Percentiles rank a stretch among this genome's conserved stretches.
These are phyloP conservation scores for Tipula vernalis DNA, from an alignment of 2,888 invertebrate species.

Conservation along the genomic window DNA sequence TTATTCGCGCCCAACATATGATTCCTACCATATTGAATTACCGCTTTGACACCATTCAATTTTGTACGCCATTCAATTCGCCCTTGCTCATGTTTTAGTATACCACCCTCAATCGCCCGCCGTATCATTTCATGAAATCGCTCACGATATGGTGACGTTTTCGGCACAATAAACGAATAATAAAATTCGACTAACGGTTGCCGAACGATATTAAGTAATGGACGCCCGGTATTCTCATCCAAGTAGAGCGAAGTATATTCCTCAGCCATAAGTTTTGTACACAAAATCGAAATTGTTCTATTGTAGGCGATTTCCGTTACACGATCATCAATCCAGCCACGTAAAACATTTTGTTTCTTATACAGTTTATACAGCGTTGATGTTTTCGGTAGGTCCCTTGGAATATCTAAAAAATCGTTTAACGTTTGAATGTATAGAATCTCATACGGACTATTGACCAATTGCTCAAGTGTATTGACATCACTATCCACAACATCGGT, in stretches of 20 bases:
- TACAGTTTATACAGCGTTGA: too few relatives aligned
- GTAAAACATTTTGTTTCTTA: too few relatives aligned
- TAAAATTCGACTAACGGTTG: background rate
- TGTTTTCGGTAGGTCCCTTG: too few relatives aligned
- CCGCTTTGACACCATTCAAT: background rate
- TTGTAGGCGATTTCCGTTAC: background rate
- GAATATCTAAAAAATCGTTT: too few relatives aligned
- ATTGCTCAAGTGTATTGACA: too few relatives aligned
- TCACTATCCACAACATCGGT: too few relatives aligned
- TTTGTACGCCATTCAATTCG: background rate
- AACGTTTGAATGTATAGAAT: too few relatives aligned
- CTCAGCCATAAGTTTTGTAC: background rate
- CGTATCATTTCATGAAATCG: background rate
- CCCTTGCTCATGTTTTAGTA: background rate
- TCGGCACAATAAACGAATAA: constrained; percentile 5
- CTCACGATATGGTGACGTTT: background rate
- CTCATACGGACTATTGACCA: too few relatives aligned
- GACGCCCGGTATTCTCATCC: background rate
- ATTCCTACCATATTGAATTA: background rate
- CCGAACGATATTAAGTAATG: background rate
- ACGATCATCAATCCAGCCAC: background rate
- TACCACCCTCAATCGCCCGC: background rate
- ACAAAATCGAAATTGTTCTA: too few relatives aligned
- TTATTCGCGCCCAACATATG: background rate
- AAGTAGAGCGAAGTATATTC: background rate